A percentile compares a stretch with the other conserved stretches of the same genome.
Evolutionary conservation across 2,888 invertebrate species (phyloP).

Genomic region (Parnassius apollo): DNA sequence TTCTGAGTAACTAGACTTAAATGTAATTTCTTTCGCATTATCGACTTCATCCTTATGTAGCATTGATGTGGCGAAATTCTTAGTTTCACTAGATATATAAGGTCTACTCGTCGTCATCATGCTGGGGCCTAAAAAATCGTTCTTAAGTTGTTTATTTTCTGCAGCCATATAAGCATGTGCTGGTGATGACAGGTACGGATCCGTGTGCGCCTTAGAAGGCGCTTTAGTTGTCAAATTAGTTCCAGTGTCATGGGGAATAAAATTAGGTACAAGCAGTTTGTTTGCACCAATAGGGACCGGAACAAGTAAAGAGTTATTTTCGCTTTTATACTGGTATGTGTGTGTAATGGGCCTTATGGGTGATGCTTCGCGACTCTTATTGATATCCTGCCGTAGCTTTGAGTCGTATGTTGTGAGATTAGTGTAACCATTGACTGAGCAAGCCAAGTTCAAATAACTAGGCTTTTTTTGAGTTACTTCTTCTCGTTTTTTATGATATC

Average conservation of each 20-base stretch:
- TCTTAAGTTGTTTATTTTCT: constrained; percentile 73
- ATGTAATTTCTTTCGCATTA: constrained; percentile 64
- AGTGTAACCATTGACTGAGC: constrained; percentile 94
- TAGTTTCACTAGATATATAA: constrained; percentile 66
- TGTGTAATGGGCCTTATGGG: constrained; percentile 83
- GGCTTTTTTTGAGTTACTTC: constrained; percentile 85
- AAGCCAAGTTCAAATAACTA: constrained; percentile 93
- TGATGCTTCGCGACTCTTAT: constrained; percentile 86
- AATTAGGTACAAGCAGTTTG: constrained; percentile 80
- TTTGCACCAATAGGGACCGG: constrained; percentile 75
- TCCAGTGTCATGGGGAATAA: constrained; percentile 73
- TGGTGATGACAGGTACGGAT: constrained; percentile 67
- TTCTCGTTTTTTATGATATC: constrained; percentile 66
- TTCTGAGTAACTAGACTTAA: constrained; percentile 76
- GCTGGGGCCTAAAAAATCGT: constrained; percentile 72
- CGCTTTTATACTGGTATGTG: constrained; percentile 69
- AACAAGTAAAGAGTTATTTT: constrained; percentile 67
- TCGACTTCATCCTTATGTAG: constrained; percentile 72
- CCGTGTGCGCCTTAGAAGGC: constrained; percentile 78
- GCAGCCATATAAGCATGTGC: constrained; percentile 74
- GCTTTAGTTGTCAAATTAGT: constrained; percentile 73
- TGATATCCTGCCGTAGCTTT: constrained; percentile 86
- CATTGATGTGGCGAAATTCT: constrained; percentile 70
- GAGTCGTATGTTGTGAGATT: constrained; percentile 93
- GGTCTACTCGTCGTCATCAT: constrained; percentile 71